A percentile compares a stretch with the other conserved stretches of the same genome.
Conservation (phyloP, 2,113 vertebrate species). For the Coptodon bakossiorum region DNA sequence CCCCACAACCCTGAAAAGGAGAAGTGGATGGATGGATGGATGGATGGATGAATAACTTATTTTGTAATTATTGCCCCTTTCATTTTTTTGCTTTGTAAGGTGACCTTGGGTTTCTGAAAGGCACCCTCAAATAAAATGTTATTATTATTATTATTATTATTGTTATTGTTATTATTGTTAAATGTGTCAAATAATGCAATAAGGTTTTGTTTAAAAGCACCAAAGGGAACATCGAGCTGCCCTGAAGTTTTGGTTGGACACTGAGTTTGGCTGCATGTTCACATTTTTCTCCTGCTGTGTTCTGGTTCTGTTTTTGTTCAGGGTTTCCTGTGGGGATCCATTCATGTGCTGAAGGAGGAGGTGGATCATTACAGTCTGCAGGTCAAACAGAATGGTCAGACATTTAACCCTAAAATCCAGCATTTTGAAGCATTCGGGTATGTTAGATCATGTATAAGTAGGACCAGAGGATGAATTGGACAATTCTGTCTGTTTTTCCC, state of each 20-base stretch:
- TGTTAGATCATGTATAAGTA: background rate
- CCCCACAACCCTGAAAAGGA: background rate
- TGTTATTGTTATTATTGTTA: no score
- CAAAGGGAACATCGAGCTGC: background rate
- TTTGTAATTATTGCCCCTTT: background rate
- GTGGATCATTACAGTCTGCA: slow-evolving; percentile 66
- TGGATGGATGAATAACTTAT: background rate
- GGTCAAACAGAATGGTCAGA: background rate
- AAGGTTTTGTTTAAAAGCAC: background rate
- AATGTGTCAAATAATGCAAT: background rate
- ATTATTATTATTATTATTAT: background rate
- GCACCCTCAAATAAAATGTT: background rate
- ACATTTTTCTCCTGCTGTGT: background rate
- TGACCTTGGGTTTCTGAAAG: background rate
- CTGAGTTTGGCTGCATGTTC: background rate
- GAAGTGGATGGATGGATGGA: background rate
- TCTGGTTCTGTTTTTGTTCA: slow-evolving; percentile 22
- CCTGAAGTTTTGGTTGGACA: background rate
- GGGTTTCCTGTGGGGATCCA: slow-evolving; percentile 80
- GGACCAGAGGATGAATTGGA: background rate
- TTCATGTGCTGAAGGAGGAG: slow-evolving; percentile 71
- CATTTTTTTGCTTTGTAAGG: background rate
- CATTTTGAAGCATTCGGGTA: background rate
- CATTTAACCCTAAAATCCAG: background rate
- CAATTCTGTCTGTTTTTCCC: background rate